These are phyloP conservation scores for Neria commutata DNA, from an alignment of 2,888 invertebrate genomes.

Conservation along the genomic window DNA sequence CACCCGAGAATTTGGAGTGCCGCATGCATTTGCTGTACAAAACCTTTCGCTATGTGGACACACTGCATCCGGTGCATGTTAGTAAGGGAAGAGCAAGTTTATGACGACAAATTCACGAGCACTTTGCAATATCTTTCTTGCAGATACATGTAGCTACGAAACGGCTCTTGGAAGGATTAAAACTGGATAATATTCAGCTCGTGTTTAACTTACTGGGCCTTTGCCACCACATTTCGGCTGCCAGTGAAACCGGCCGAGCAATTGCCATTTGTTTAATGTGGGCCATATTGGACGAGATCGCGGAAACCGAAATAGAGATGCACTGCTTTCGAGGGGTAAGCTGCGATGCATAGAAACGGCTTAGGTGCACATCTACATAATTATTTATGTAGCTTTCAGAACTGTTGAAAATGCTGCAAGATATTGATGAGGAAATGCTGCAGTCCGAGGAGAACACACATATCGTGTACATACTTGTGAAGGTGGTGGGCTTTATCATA, in stretches of 20 bases:
- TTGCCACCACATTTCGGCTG: constrained; percentile 38
- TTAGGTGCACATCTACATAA: background rate
- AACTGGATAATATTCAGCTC: constrained; percentile 27
- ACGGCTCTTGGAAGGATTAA: constrained; percentile 35
- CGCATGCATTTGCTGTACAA: constrained; percentile 39
- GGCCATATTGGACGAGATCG: constrained; percentile 38
- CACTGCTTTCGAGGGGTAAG: constrained; percentile 40
- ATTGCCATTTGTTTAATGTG: constrained; percentile 40
- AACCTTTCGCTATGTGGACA: constrained; percentile 40
- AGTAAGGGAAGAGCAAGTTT: constrained; percentile 7
- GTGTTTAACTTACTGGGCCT: constrained; percentile 37
- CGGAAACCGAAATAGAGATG: constrained; percentile 37
- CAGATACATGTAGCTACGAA: constrained; percentile 42
- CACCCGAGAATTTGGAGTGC: constrained; percentile 33
- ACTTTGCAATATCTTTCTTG: background rate
- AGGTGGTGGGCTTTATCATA: constrained; percentile 38
- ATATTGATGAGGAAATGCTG: constrained; percentile 36
- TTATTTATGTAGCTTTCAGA: constrained; percentile 30
- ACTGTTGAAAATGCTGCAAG: constrained; percentile 34
- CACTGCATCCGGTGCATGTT: constrained; percentile 41
- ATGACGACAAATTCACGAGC: too few species aligned
- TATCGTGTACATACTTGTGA: constrained; percentile 39
- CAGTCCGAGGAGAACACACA: constrained; percentile 35
- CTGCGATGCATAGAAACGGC: background rate
- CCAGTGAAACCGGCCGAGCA: constrained; percentile 39